Evolutionary conservation across 2,888 invertebrate genomes (phyloP), one percentile per base, ranked within the genome.

Genomic region (Spialia ferax): DNA sequence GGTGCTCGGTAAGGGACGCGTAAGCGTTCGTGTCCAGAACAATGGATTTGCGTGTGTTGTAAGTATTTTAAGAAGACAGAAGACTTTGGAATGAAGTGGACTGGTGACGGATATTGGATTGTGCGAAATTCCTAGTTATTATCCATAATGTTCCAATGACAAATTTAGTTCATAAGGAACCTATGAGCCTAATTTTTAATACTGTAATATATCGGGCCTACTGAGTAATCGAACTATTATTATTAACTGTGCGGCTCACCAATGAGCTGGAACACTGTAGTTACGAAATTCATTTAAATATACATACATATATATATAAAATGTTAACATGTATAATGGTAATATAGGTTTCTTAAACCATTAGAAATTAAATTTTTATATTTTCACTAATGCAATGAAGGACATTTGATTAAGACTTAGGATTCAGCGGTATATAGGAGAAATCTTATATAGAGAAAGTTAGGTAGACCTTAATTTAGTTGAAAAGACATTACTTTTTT

Each of bases 321-420:
- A 89, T 88, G 90, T 90, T 92, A 91, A 91, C 86, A 81, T 87
- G 88, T 91, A 85, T 89, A 85, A 88, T 84, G 83, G 79, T 91
- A 91, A 88, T 85, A 83, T 92, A 92, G 91, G 90, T 92, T 93
- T 93, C 91, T 88, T 91, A 91, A 88, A 90, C 91, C 87, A 75
- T 85, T 92, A 92, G 91, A 85, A 84, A 85, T 90, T 89, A 88
- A 85, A 86, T 86, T 91, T 91, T 89, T 91, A 91, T 92, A 91
- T 90, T 92, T 92, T 90, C 87, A 91, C 86, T 88, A 90, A 83
- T 86, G 89, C 91, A 90, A 91, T 88, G 86, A 86, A 87, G 85
- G 84, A 85, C 89, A 86, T 86, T 88, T 87, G 87, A 86, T 79
- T 91, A 89, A 86, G 89, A 79, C 78, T 86, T 89, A 88, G 87